These are phyloP conservation scores for Echinops telfairi DNA, from an alignment of 2,113 vertebrate species.

Conservation along the genomic window DNA sequence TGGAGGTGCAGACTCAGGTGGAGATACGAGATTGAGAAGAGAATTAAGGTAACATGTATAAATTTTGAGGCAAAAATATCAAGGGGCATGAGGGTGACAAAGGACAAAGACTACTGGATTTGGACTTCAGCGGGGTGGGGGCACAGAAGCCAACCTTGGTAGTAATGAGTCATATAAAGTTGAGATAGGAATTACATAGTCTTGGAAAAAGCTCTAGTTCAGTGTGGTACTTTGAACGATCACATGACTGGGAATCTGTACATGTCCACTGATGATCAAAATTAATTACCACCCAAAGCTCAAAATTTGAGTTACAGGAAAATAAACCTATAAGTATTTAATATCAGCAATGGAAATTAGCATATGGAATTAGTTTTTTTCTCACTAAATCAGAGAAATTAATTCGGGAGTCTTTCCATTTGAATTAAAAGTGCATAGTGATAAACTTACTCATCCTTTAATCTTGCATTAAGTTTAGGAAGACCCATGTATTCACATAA, in stretches of 20 bases:
- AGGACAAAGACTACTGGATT: no score
- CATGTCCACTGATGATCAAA: not conserved
- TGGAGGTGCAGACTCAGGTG: not conserved
- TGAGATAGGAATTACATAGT: not conserved
- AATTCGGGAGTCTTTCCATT: conserved; percentile 1
- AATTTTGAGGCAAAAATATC: no score
- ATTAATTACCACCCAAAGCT: not conserved
- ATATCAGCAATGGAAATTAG: not conserved
- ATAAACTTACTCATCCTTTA: conserved; percentile 94
- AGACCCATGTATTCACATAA: conserved; percentile 99
- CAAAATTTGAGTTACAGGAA: conserved; percentile 30
- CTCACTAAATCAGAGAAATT: conserved; percentile 8
- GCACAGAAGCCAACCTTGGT: not conserved
- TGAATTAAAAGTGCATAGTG: not conserved
- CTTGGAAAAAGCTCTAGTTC: not conserved
- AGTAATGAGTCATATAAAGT: not conserved
- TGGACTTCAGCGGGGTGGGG: not conserved
- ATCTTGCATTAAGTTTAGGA: conserved; percentile 95
- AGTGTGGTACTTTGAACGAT: not conserved
- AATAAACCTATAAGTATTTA: conserved; percentile 53
- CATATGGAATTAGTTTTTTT: conserved; percentile 40
- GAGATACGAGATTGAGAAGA: not conserved
- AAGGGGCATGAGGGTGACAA: no score
- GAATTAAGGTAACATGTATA: not conserved
- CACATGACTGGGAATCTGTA: not conserved